Conservation (phyloP, 2,113 vertebrate genomes). For the Notothenia rossii region DNA sequence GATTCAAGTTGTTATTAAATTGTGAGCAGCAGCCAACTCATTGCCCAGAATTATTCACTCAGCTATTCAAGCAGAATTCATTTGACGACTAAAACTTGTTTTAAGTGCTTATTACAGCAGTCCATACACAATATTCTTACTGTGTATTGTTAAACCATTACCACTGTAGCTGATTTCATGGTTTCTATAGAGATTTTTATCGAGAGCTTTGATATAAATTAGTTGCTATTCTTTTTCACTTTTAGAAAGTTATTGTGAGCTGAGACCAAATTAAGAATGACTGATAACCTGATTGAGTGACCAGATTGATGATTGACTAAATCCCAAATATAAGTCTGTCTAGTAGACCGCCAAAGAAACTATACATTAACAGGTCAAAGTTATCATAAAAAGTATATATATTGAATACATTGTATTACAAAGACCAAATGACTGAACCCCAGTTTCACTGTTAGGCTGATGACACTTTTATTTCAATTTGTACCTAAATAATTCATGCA, state of each 20-base stretch:
- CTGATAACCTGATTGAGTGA: neutral
- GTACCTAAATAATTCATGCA: neutral
- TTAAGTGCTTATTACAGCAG: neutral
- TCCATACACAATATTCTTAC: neutral
- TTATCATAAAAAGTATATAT: too few relatives aligned
- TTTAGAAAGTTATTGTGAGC: neutral
- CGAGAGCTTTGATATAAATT: neutral
- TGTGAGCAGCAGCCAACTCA: constrained; percentile 28
- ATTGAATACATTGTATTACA: neutral
- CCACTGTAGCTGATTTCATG: neutral
- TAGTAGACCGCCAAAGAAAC: too few relatives aligned
- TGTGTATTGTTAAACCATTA: neutral
- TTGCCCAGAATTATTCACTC: constrained; percentile 4
- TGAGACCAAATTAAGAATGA: neutral
- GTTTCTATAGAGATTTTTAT: neutral
- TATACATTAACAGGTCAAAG: too few relatives aligned
- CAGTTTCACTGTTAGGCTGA: neutral
- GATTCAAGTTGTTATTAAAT: constrained; percentile 15
- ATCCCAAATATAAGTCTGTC: too few relatives aligned
- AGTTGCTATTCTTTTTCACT: neutral
- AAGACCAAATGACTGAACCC: neutral
- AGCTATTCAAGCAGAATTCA: constrained; percentile 34
- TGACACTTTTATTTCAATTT: neutral
- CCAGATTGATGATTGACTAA: neutral
- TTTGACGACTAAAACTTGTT: constrained; percentile 23